Conservation (phyloP, 2,113 vertebrate species). For the Pterophyllum scalare region DNA sequence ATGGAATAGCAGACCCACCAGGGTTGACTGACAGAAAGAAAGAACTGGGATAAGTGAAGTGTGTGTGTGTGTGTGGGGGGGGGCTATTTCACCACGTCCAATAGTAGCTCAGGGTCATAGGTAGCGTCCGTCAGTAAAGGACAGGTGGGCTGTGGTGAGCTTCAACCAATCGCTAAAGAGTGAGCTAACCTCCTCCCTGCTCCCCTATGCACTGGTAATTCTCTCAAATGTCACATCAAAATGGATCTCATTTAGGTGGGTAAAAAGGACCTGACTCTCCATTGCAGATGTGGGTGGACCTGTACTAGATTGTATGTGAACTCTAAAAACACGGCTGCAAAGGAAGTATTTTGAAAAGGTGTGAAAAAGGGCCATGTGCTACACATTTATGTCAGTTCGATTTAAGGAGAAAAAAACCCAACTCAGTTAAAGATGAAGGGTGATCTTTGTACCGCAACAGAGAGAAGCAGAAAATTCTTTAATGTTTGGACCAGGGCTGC, state of each 20-base stretch:
- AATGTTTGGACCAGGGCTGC: conserved; percentile 35
- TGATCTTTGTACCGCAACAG: conserved; percentile 43
- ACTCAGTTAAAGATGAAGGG: conserved; percentile 53
- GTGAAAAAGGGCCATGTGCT: conserved; percentile 24
- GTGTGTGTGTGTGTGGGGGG: neutral
- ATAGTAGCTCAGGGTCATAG: conserved; percentile 70
- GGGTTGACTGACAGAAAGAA: conserved; percentile 70
- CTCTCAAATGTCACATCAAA: conserved; percentile 83
- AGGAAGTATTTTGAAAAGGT: conserved; percentile 61
- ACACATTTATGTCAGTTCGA: conserved; percentile 43
- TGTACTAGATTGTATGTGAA: conserved; percentile 44
- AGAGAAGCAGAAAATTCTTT: conserved; percentile 43
- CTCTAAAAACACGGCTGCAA: conserved; percentile 49
- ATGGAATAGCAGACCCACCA: conserved; percentile 35
- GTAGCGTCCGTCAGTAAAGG: conserved; percentile 67
- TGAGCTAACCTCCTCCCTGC: conserved; percentile 62
- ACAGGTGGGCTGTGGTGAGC: conserved; percentile 62
- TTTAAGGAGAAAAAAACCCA: conserved; percentile 8
- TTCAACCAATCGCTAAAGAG: conserved; percentile 58
- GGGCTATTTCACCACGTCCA: conserved; percentile 26
- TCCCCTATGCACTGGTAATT: conserved; percentile 70
- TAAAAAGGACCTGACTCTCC: conserved; percentile 68
- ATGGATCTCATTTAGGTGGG: conserved; percentile 78
- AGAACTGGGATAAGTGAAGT: conserved; percentile 70
- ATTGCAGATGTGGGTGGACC: conserved; percentile 69